phyloP scores from a whole-genome alignment of 1,140 invertebrate species.

The Aphelinus atriplicis region DNA sequence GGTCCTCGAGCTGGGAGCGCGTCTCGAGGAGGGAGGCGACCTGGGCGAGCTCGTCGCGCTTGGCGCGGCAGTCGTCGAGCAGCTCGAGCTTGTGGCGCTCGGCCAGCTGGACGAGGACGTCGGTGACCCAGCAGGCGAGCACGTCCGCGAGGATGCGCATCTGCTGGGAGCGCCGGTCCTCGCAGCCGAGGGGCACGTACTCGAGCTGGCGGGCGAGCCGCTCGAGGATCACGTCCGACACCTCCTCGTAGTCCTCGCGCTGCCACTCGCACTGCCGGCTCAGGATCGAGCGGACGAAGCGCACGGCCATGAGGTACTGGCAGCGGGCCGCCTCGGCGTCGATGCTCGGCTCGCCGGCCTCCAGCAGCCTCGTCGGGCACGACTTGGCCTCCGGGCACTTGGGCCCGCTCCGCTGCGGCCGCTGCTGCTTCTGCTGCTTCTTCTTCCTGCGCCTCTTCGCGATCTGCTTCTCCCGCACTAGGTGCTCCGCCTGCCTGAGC shows the following conservation, averaged over 20 bases:
- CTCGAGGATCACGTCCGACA: conserved; percentile 53
- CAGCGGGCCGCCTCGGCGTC: conserved; percentile 46
- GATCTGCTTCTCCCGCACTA: conserved; percentile 32
- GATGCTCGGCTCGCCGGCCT: conserved; percentile 3
- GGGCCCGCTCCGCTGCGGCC: too few relatives aligned
- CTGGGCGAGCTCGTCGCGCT: conserved; percentile 32
- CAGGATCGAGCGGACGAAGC: conserved; percentile 58
- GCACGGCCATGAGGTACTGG: conserved; percentile 56
- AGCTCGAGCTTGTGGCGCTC: conserved; percentile 46
- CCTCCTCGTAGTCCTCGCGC: conserved; percentile 53
- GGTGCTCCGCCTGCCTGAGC: conserved; percentile 53
- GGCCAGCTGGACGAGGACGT: conserved; percentile 52
- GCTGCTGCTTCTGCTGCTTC: not conserved
- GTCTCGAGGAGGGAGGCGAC: conserved; percentile 16
- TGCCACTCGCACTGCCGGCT: conserved; percentile 49
- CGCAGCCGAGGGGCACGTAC: conserved; percentile 45
- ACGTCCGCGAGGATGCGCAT: conserved; percentile 56
- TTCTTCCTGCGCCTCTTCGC: conserved; percentile 15
- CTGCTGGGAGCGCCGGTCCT: conserved; percentile 56
- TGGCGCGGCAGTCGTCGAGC: conserved; percentile 41
- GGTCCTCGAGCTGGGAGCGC: conserved; percentile 5
- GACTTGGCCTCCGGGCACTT: not conserved
- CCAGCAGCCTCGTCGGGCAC: not conserved
- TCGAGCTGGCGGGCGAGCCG: conserved; percentile 48
- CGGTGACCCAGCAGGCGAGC: conserved; percentile 58